These are phyloP conservation scores for Battus philenor DNA, from an alignment of 1,140 invertebrate genomes.

Conservation along the genomic window DNA sequence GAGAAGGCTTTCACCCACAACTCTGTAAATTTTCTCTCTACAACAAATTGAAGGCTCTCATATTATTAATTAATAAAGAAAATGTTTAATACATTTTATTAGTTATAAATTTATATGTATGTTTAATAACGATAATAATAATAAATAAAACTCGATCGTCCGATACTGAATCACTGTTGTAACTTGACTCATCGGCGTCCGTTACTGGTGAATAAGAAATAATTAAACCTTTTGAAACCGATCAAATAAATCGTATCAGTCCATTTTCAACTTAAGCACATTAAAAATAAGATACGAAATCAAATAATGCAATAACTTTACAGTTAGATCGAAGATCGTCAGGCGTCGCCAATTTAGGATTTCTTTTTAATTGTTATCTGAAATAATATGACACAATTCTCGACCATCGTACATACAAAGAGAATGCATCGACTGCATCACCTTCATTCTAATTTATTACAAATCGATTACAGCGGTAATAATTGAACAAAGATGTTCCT, in stretches of 20 bases:
- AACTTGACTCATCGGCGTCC: constrained; percentile 50
- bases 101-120: no score
- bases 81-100: no score
- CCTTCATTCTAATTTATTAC: not conserved
- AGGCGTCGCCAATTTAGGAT: constrained; percentile 54
- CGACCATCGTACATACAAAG: no score
- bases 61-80: no score
- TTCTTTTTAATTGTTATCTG: constrained; percentile 35
- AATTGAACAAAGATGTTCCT: constrained; percentile 6
- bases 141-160: no score
- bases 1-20: no score
- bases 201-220: constrained; percentile 63
- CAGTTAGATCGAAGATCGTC: constrained; percentile 42
- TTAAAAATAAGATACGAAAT: constrained; percentile 31
- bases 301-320: constrained; percentile 19
- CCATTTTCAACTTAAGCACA: constrained; percentile 26
- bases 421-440: no score
- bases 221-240: constrained; percentile 54
- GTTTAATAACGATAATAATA: no score
- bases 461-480: no score
- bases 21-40: no score
- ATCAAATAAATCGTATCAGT: constrained; percentile 35
- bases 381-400: constrained; percentile 1
- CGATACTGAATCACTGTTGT: constrained; percentile 21
- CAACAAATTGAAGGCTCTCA: no score